Evolutionary conservation across 2,797 vertebrate species (phyloP), one percentile per base, ranked within the genome.

Genomic region (Nyctalus aviator): DNA sequence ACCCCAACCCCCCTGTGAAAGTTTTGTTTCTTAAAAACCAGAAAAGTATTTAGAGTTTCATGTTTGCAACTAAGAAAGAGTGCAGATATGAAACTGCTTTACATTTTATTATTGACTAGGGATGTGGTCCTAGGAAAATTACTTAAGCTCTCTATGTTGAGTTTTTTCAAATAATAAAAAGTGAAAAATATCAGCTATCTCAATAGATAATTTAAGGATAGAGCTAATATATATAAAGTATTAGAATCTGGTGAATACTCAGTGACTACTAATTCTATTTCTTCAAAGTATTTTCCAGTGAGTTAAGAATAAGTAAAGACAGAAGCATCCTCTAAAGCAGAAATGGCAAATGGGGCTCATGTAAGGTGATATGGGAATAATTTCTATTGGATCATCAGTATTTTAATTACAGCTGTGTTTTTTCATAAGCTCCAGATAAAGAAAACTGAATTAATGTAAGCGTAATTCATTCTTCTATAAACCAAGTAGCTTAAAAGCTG

Each of bases 381-480:
- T 91, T 91, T 94, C 55, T 94, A 9, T 87, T 92, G 44, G 27
- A 64, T 15, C 8, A 23, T 93, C 4, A 23, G 37, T 93, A 64
- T 91, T 94, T 95, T 95, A 95, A 93, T 93, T 95, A 78, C 13
- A 75, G 8, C 35, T 94, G 6, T 83, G 35, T 55, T 87, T 83
- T 15, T 53, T 66, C 46, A 32, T 35, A 76, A 91, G 66, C 46
- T 85, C 53, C 23, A 75, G 44, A 72, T 84, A 64, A 94, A 94
- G 89, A 69, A 50, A 91, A 73, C 8, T 88, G 53, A 95, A 41
- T 95, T 94, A 82, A 91, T 88, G 2, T 50, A 75, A 69, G n/a
- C 30, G 85, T 82, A 88, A 95, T 91, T 94, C 83, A 96, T 84
- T 79, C 71, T 75, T 92, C n/a, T 84, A 55, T 91, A 96, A 84